Evolutionary conservation across 2,113 vertebrate genomes (phyloP).

Genomic region (Prionailurus bengalensis): DNA sequence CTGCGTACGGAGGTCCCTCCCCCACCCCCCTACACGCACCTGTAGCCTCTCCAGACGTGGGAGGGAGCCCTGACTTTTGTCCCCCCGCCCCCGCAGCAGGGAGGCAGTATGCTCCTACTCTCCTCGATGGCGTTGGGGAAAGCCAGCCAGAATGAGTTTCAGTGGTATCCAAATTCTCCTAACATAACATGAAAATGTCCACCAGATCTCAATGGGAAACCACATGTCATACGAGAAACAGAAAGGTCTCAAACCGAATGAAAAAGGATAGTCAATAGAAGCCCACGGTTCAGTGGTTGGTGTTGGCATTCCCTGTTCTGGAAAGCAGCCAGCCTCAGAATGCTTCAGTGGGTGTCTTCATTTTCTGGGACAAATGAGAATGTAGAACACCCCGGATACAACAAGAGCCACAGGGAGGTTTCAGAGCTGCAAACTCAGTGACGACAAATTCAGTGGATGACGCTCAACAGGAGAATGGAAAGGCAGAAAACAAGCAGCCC

Average conservation of each 20-base stretch:
- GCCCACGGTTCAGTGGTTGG: fast-evolving
- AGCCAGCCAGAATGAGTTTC: background rate
- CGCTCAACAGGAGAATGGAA: background rate
- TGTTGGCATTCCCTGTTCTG: fast-evolving
- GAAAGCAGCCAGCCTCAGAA: background rate
- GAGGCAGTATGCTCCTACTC: fast-evolving
- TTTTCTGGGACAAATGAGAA: background rate
- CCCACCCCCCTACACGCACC: background rate
- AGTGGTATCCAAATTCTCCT: too few species aligned
- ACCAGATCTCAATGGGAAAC: background rate
- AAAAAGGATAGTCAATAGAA: background rate
- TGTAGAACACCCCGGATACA: too few species aligned
- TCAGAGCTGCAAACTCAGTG: background rate
- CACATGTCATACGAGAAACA: background rate
- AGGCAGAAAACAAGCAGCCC: fast-evolving
- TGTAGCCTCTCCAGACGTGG: fast-evolving
- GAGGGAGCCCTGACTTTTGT: background rate
- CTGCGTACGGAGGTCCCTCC: fast-evolving
- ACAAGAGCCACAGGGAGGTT: background rate
- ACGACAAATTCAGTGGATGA: background rate
- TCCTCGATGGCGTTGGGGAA: fast-evolving
- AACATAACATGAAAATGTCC: fast-evolving
- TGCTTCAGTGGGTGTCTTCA: background rate
- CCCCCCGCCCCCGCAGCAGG: too few species aligned
- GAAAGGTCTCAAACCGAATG: too few species aligned